phyloP scores from a whole-genome alignment of 2,113 vertebrate species.

The cat (Felis catus) region F.catus_Fca126_mat1.0 CM031424.1:13786001-13786500 shows the following conservation, averaged over 20 bases:
- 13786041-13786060: too few species aligned
- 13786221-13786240: background rate
- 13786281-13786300: background rate
- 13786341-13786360: background rate
- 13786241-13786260: background rate
- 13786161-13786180: background rate
- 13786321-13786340: background rate
- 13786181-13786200: background rate
- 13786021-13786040: too few species aligned
- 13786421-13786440: background rate
- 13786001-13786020: too few species aligned
- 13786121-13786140: background rate
- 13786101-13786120: background rate
- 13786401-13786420: background rate
- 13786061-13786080: background rate
- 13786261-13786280: background rate
- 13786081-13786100: background rate
- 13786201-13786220: background rate
- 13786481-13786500: background rate
- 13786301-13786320: conserved; percentile 1
- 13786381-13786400: background rate
- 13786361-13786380: background rate
- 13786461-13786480: background rate
- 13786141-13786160: conserved; percentile 1
- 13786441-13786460: background rate